Evolutionary conservation across 2,888 invertebrate species (phyloP).

Genomic region (Thymelicus sylvestris): DNA sequence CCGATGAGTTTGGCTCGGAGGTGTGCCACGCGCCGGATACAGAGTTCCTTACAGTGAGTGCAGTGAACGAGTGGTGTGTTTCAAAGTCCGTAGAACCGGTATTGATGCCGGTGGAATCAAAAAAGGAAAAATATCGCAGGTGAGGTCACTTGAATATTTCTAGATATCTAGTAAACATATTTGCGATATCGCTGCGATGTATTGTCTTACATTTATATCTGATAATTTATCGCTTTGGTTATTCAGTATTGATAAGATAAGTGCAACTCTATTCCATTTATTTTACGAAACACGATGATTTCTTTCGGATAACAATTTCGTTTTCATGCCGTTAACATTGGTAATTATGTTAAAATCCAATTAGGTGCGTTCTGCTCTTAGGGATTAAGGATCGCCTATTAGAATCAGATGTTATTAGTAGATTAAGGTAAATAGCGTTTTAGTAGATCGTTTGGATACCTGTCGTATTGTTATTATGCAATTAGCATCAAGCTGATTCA

Average conservation of each 20-base stretch:
- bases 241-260: slow-evolving; percentile 58
- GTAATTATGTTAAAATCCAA: background rate
- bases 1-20: slow-evolving; percentile 81
- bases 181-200: slow-evolving; percentile 66
- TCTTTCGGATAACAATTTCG: slow-evolving; percentile 8
- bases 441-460: slow-evolving; percentile 8
- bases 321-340: background rate
- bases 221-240: slow-evolving; percentile 63
- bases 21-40: slow-evolving; percentile 78
- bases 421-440: slow-evolving; percentile 23
- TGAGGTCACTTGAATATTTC: slow-evolving; percentile 67
- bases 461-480: slow-evolving; percentile 42
- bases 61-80: slow-evolving; percentile 82
- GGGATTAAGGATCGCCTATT: slow-evolving; percentile 2
- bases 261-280: slow-evolving; percentile 59
- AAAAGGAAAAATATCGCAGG: slow-evolving; percentile 83
- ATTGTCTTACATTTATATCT: slow-evolving; percentile 69
- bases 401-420: slow-evolving; percentile 12
- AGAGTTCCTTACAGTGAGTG: slow-evolving; percentile 80
- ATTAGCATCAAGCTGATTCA: slow-evolving; percentile 43
- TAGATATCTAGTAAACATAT: slow-evolving; percentile 61
- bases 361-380: background rate
- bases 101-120: slow-evolving; percentile 75
- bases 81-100: slow-evolving; percentile 73
- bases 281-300: slow-evolving; percentile 37